These are phyloP conservation scores for Eospalax fontanierii DNA, from an alignment of 2,797 vertebrate genomes.

Conservation along the genomic window DNA sequence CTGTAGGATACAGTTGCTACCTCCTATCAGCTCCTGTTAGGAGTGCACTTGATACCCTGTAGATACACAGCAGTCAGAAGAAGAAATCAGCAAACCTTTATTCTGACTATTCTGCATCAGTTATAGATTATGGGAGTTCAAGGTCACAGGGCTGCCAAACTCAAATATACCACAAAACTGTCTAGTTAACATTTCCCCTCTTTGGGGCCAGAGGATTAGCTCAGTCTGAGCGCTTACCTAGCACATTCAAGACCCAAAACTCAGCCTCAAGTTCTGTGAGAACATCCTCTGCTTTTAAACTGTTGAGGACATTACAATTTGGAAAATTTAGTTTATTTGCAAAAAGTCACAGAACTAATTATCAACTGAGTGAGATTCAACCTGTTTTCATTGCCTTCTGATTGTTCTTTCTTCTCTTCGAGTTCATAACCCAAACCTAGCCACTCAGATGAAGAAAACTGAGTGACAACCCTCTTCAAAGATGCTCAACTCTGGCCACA, in stretches of 20 bases:
- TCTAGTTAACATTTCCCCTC: background rate
- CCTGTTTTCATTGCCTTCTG: background rate
- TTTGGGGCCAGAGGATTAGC: background rate
- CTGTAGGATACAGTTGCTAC: background rate
- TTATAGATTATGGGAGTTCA: background rate
- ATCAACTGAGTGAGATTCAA: background rate
- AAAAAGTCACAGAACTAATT: constrained; percentile 18
- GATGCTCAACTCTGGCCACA: background rate
- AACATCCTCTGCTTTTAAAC: background rate
- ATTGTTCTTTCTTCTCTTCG: background rate
- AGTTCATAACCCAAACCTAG: background rate
- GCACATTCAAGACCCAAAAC: background rate
- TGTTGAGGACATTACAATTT: background rate
- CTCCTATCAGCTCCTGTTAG: background rate
- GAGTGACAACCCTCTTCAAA: background rate
- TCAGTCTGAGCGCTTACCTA: background rate
- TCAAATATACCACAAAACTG: background rate
- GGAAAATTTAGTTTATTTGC: background rate
- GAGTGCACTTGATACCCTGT: background rate
- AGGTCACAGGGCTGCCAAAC: constrained; percentile 6
- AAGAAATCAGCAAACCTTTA: background rate
- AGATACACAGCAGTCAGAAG: background rate
- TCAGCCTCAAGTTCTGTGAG: background rate
- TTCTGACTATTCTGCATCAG: background rate
- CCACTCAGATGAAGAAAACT: too few relatives aligned